Percentiles rank a stretch among this genome's conserved stretches.
Conservation (phyloP, 2,113 vertebrate genomes). For the Thryonomys swinderianus region DNA sequence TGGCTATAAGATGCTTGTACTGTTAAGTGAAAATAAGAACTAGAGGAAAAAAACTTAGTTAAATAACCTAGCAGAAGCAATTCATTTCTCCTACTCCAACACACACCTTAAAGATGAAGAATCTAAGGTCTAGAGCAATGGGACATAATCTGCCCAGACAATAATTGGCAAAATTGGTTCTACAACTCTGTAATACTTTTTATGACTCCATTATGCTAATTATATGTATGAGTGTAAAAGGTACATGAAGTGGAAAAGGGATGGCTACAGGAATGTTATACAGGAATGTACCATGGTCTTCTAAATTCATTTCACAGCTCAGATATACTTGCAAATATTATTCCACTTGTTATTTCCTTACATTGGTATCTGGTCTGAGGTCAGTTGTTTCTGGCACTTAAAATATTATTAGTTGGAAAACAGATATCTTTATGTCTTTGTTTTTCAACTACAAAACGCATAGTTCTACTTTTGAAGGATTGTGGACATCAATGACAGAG, state of each 20-base stretch:
- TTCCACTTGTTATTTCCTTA: constrained; percentile 1
- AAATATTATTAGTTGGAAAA: constrained; percentile 49
- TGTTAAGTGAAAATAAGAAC: constrained; percentile 57
- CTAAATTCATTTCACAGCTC: neutral
- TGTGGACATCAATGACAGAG: neutral
- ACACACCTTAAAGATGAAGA: constrained; percentile 20
- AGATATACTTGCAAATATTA: neutral
- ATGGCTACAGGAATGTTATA: neutral
- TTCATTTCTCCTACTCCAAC: constrained; percentile 7
- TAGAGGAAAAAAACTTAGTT: neutral
- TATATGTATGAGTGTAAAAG: neutral
- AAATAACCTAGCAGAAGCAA: constrained; percentile 34
- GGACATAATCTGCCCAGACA: neutral
- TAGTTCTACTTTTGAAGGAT: neutral
- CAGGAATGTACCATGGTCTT: neutral
- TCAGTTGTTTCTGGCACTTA: neutral
- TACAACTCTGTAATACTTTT: neutral
- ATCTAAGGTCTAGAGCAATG: neutral
- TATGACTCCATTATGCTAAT: constrained; percentile 9
- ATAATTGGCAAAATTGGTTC: neutral
- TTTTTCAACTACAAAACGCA: neutral
- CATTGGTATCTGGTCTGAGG: neutral
- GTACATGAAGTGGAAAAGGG: neutral
- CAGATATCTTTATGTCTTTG: neutral
- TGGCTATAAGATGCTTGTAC: constrained; percentile 36